Percentiles rank a stretch among this genome's conserved stretches.
phyloP scores from a whole-genome alignment of 2,113 vertebrate species.

The Gopherus flavomarginatus region DNA sequence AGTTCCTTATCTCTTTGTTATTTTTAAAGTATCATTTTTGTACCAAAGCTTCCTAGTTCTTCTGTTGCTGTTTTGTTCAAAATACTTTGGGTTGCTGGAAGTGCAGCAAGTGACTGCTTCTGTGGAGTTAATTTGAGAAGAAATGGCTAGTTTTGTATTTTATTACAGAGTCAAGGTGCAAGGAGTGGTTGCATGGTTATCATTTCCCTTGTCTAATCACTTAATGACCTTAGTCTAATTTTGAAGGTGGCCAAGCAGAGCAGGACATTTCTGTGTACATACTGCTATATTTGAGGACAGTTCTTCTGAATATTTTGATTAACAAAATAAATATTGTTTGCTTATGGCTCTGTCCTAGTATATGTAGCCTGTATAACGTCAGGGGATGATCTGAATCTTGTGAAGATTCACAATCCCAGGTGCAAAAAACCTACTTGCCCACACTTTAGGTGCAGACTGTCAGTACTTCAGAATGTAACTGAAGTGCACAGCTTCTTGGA shows the following conservation, averaged over 20 bases:
- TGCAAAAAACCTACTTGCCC: no score
- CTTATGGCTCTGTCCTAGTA: background rate
- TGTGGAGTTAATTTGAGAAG: constrained; percentile 31
- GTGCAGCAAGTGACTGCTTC: constrained; percentile 8
- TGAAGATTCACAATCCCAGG: no score
- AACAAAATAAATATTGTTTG: background rate
- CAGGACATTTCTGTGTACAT: background rate
- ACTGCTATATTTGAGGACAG: background rate
- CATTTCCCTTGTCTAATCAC: constrained; percentile 59
- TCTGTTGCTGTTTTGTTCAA: background rate
- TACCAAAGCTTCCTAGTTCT: background rate
- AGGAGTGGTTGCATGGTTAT: background rate
- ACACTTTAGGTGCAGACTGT: no score
- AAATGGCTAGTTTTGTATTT: constrained; percentile 23
- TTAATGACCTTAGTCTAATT: constrained; percentile 56
- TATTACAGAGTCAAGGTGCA: constrained; percentile 43
- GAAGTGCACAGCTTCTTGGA: no score
- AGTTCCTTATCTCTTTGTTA: background rate
- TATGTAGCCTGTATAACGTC: background rate
- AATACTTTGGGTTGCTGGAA: background rate
- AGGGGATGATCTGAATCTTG: background rate
- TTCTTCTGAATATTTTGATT: background rate
- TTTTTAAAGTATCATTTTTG: background rate
- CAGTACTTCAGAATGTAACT: no score
- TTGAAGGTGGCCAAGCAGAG: constrained; percentile 51